Evolutionary conservation across 2,888 invertebrate species (phyloP), one percentile per base, ranked within the genome.

Genomic region (Phortica okadai): DNA sequence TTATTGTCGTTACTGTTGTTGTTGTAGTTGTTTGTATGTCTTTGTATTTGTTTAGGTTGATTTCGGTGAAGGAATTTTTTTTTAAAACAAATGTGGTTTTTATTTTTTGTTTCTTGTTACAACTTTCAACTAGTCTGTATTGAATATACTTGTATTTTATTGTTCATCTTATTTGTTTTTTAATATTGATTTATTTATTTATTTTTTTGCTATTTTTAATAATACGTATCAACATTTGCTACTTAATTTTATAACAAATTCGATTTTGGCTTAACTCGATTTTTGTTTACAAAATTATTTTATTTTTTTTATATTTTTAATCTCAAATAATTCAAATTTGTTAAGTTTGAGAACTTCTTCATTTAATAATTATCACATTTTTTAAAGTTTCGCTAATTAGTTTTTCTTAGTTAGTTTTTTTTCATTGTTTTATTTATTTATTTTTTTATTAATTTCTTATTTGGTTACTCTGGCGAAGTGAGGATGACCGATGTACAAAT

Each of bases 291-390:
- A 33, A 11, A 66, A 42, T 41, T 25, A 14, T 33, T 41, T 66
- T 2, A 0, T 50, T 14, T 14, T 8, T 50, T 50, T 50, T 14
- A 50, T 8, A 45, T 10, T 8, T 11, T 50, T 50, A 50, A 50
- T 14, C 8, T 50, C 8, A 11, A 50, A 50, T 50, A 50, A 50
- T 50, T 50, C 33, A 33, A 33, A 33, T 33, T 33, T 33, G 33
- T 33, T 33, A 33, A 33, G 33, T 33, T 33, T 33, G 33, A 33
- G 4, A 33, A 33, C 33, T 33, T 33, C 33, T 33, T 33, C 33
- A 33, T 33, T 33, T 7, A 70, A 70, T 50, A 50, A 16, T 70
- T 54, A 70, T 44, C 44, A 67, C 33, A 67, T 67, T 67, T 67
- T 67, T 67, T 67, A 67, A 67, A 16, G 33, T 33, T 33, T 33